Conservation (phyloP, 2,797 vertebrate genomes). For the Myotis daubentonii region DNA sequence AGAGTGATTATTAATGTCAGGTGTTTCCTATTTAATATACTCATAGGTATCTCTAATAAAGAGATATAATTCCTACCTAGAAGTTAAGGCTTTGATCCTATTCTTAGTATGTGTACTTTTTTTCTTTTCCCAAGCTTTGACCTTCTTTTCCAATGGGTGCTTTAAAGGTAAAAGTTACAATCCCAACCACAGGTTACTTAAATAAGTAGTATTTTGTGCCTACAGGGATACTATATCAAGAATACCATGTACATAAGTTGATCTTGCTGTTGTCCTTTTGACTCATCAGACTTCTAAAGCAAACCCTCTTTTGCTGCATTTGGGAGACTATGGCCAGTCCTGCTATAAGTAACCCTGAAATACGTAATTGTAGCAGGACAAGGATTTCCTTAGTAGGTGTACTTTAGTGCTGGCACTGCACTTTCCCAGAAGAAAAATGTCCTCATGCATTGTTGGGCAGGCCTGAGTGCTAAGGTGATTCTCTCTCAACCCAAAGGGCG, state of each 20-base stretch:
- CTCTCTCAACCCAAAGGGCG: neutral
- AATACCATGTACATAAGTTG: neutral
- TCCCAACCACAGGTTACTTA: neutral
- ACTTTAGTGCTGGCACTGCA: neutral
- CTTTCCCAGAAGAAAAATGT: neutral
- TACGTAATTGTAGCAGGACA: neutral
- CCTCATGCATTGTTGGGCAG: neutral
- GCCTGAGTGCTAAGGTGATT: neutral
- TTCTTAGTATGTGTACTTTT: neutral
- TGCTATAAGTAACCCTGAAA: neutral
- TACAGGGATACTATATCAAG: neutral
- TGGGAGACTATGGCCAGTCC: neutral
- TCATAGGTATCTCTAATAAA: neutral
- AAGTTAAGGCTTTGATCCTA: neutral
- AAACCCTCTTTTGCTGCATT: neutral
- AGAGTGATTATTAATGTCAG: neutral
- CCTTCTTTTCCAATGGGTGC: neutral
- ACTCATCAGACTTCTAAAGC: neutral
- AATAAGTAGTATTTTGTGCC: neutral
- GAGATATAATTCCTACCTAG: neutral
- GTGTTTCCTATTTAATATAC: neutral
- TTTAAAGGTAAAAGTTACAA: neutral
- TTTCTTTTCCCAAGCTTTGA: conserved; percentile 5
- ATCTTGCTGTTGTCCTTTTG: neutral
- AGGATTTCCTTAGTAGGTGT: neutral